Base-by-base conservation (phyloP, 2,888 invertebrate species). In the Thera britannica region DNA sequence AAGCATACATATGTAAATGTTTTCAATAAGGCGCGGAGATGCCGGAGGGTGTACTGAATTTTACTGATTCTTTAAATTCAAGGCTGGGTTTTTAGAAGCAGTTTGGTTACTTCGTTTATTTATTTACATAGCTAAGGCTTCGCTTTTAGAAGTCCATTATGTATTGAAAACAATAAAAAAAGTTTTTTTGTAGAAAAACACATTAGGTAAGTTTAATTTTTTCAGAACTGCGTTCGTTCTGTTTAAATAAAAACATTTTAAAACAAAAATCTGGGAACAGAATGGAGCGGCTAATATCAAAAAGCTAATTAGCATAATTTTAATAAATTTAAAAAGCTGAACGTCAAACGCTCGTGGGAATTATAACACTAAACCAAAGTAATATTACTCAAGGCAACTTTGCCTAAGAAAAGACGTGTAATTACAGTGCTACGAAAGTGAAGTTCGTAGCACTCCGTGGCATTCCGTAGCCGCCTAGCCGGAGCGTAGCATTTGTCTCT, bases 1-100 rank as follows among this genome's bases (percentile, higher is more conserved):
- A 83, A 80, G 83, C 88, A 88, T 88, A 86, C 84, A 87, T 89
- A 90, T 90, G 90, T 88, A 90, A 89, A 90, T 90, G 85, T 88
- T 90, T 89, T 88, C 90, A 90, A 90, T 90, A 90, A 89, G 85
- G 83, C 64, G 54, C 62, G 46, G 65, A 46, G 65, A 60, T 52
- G 79, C 74, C 78, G 75, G 65, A 77, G 81, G 80, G 79, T 81
- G 82, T 79, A 83, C 77, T 82, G 84, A 46, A 83, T 83, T 72
- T 72, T 72, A 71, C 73, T 63, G 67, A 71, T 65, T 70, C 68
- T 68, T 68, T 65, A 71, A 71, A 66, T 74, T 62, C 65, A 38
- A 59, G 56, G 44, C 49, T 70, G 41, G 9, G 59, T 55, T 46
- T 54, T 55, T 44, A 57, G 57, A n/a, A 46, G 23, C 12, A 48